Evolutionary conservation across 2,888 invertebrate species (phyloP).

Genomic region (Pristionchus japonicus): DNA sequence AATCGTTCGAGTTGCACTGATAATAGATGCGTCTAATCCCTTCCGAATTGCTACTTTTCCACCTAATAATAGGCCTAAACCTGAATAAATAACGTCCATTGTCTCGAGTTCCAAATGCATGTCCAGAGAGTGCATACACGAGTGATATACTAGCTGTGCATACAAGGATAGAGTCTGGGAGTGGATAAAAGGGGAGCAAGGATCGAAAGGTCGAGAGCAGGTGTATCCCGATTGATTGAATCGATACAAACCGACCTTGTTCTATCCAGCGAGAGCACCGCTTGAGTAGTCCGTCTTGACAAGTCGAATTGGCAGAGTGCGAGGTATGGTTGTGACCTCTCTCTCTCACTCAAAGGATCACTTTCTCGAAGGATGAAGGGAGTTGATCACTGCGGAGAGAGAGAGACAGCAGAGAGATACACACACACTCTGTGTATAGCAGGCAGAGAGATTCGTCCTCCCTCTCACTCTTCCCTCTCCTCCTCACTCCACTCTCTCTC

Average conservation of each 20-base stretch:
- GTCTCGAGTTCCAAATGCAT: too few species aligned
- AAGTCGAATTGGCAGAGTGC: background rate
- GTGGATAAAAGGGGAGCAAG: slow-evolving; percentile 28
- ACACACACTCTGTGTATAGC: background rate
- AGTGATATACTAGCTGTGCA: too few species aligned
- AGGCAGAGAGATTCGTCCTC: slow-evolving; percentile 48
- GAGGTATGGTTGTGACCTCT: background rate
- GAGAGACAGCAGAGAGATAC: background rate
- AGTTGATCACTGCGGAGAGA: slow-evolving; percentile 6
- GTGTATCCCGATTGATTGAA: background rate
- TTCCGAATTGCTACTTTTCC: background rate
- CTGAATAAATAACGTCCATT: too few species aligned
- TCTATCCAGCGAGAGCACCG: background rate
- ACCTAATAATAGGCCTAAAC: background rate
- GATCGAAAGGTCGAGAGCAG: slow-evolving; percentile 16
- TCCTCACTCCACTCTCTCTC: slow-evolving; percentile 42
- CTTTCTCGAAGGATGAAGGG: background rate
- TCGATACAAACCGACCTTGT: background rate
- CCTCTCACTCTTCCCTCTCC: slow-evolving; percentile 40
- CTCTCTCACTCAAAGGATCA: too few species aligned
- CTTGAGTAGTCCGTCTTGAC: slow-evolving; percentile 17
- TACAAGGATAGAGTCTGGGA: background rate
- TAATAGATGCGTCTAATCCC: too few species aligned
- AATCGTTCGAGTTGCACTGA: too few species aligned
- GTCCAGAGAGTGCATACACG: too few species aligned